Evolutionary conservation across 2,888 invertebrate species (phyloP), one percentile per base, ranked within the genome.

Genomic region (Bombyx huttoni): DNA sequence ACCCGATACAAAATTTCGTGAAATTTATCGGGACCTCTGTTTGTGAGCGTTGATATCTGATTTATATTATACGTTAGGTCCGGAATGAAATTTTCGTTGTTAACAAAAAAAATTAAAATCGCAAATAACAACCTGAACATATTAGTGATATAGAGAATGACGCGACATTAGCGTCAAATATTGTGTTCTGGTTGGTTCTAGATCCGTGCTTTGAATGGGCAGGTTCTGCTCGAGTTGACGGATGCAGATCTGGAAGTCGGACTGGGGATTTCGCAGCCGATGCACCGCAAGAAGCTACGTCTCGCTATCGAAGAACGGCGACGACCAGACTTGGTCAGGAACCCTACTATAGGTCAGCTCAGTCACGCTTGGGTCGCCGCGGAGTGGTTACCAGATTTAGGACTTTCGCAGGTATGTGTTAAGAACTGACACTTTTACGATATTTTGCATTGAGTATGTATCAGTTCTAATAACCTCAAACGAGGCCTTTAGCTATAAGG

Each of bases 331-430:
- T 90, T 95, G 61, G 94, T 96, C 68, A 91, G 96, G 62, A 97
- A 96, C 83, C 96, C 96, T 0, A 94, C 93, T 70, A 96, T 97
- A 63, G 94, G 94, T 10, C 94, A 95, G 69, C 89, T 98, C 57
- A 94, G 94, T 50, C 97, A 97, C 78, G 95, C 95, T 13, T 98
- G 98, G 97, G 96, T 98, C 40, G 94, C 96, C 34, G 94, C 95
- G 51, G 96, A 96, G 73, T 98, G 97, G 96, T 83, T 98, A 62
- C 95, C 96, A 1, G 97, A 97, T 73, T 91, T 98, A 51, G 98
- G 98, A 53, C 86, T 98, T 53, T 92, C 96, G 9, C 93, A 93
- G 89, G 92, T 92, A 67, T 53, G 48, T 34, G 46, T 14, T 34
- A 40, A 40, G 35, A 10, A 14, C 1, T 47, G 10, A 1, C 1